These are phyloP conservation scores for Drosophila prostipennis DNA, from an alignment of 2,888 invertebrate genomes.

Conservation along the genomic window DNA sequence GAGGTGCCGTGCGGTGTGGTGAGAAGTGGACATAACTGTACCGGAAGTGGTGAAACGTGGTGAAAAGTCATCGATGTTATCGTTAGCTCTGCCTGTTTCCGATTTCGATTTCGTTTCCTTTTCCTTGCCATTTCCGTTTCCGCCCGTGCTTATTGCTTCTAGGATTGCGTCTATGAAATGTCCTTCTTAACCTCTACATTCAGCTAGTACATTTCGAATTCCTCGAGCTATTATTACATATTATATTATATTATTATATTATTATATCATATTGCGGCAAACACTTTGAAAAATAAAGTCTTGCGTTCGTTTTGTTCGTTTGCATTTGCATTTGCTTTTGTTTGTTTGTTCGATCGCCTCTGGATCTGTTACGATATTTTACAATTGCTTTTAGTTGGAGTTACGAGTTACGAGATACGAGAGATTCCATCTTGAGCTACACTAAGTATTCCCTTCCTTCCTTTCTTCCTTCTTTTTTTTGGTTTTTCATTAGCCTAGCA, in stretches of 20 bases:
- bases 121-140: constrained; percentile 21
- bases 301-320: constrained; percentile 49
- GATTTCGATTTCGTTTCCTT: constrained; percentile 4
- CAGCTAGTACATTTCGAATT: constrained; percentile 55
- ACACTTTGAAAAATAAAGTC: constrained; percentile 76
- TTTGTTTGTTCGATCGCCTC: constrained; percentile 27
- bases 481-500: constrained; percentile 13
- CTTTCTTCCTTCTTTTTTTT: neutral
- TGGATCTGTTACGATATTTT: constrained; percentile 56
- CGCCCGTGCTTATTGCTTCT: constrained; percentile 54
- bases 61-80: constrained; percentile 38
- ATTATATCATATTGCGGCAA: constrained; percentile 56
- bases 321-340: constrained; percentile 1
- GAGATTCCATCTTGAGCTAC: constrained; percentile 44
- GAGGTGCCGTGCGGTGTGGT: constrained; percentile 42
- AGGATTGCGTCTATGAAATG: constrained; percentile 54
- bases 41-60: constrained; percentile 33
- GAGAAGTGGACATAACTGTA: constrained; percentile 28
- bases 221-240: constrained; percentile 10
- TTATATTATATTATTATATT: too few relatives aligned
- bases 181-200: constrained; percentile 41
- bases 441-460: constrained; percentile 29
- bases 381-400: constrained; percentile 70
- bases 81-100: constrained; percentile 25
- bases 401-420: constrained; percentile 36